These are phyloP conservation scores for Neotoma lepida DNA, from an alignment of 2,113 vertebrate species.

Conservation along the genomic window DNA sequence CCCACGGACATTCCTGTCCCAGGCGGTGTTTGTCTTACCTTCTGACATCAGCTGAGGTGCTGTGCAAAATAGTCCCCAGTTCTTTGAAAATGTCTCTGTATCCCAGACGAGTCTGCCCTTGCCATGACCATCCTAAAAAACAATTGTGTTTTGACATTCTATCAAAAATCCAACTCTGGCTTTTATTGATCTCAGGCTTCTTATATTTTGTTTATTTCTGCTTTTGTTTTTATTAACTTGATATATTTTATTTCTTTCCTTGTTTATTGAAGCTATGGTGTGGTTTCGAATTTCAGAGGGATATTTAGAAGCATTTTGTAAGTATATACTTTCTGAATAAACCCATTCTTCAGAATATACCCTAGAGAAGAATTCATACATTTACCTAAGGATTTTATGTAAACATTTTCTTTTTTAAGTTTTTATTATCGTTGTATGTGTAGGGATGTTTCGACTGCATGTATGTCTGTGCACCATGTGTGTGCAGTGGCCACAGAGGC, in stretches of 20 bases:
- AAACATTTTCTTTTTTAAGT: background rate
- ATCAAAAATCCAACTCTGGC: conserved; percentile 1
- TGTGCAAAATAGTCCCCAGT: background rate
- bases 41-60: background rate
- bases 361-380: background rate
- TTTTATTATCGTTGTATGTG: background rate
- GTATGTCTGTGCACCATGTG: no score
- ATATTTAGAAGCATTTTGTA: conserved; percentile 7
- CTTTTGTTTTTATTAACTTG: conserved; percentile 34
- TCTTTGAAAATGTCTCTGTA: background rate
- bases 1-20: background rate
- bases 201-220: conserved; percentile 38
- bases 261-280: background rate
- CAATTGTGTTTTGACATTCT: background rate
- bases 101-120: background rate
- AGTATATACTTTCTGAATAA: background rate
- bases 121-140: background rate
- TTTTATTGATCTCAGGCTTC: conserved; percentile 32
- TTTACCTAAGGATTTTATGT: conserved; percentile 16
- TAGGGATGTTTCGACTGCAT: background rate
- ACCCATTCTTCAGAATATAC: conserved; percentile 7
- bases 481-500: background rate
- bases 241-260: conserved; percentile 26
- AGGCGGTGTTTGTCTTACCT: background rate
- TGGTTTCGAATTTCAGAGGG: conserved; percentile 3